Percentiles rank a stretch among this genome's conserved stretches.
These are phyloP conservation scores for Lepidostoma basale DNA, from an alignment of 1,140 invertebrate species.

Conservation along the genomic window DNA sequence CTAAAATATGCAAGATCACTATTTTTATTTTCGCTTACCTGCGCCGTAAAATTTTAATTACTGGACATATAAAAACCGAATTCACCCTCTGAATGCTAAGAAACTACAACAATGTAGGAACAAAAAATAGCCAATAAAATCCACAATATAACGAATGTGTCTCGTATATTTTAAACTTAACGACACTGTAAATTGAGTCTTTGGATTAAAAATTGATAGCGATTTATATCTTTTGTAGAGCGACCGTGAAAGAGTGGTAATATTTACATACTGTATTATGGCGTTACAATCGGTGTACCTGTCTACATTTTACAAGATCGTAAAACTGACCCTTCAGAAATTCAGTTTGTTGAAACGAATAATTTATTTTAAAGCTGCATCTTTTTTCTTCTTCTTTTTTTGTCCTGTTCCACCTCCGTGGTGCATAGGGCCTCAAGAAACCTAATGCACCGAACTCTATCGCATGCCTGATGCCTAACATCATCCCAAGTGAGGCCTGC, in stretches of 20 bases:
- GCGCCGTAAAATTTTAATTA: constrained; percentile 42
- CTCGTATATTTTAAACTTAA: constrained; percentile 45
- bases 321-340: too few relatives aligned
- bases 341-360: too few relatives aligned
- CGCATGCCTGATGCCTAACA: too few relatives aligned
- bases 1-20: constrained; percentile 22
- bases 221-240: constrained; percentile 23
- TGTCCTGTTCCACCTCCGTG: too few relatives aligned
- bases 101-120: constrained; percentile 37
- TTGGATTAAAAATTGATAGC: constrained; percentile 43
- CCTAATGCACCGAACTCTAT: too few relatives aligned
- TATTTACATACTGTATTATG: background rate
- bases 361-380: too few relatives aligned
- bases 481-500: too few relatives aligned
- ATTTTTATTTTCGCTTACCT: constrained; percentile 36
- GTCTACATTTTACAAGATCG: background rate
- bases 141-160: constrained; percentile 28
- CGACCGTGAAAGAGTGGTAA: background rate
- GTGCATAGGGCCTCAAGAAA: too few relatives aligned
- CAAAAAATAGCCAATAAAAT: constrained; percentile 41
- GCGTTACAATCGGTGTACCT: background rate
- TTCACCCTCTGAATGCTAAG: constrained; percentile 21
- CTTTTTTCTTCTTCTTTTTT: too few relatives aligned
- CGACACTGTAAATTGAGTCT: constrained; percentile 43
- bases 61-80: constrained; percentile 36